These are phyloP conservation scores for Tyto alba DNA, from an alignment of 2,113 vertebrate species.

Conservation along the genomic window DNA sequence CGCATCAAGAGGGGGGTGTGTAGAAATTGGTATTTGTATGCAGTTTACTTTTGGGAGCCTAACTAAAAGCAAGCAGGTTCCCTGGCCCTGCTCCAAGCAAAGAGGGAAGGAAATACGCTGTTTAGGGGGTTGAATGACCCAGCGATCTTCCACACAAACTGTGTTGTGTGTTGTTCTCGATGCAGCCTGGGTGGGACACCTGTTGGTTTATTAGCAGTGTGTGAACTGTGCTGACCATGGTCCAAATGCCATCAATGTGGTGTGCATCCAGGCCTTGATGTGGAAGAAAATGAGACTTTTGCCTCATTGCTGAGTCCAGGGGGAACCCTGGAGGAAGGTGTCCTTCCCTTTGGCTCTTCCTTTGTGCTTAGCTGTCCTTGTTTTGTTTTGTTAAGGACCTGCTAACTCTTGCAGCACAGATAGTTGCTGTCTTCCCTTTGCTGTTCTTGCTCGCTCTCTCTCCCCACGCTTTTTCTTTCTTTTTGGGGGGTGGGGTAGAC, in stretches of 20 bases:
- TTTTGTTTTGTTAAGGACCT: not conserved
- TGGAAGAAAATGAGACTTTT: not conserved
- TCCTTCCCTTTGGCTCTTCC: not conserved
- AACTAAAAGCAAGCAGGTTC: not conserved
- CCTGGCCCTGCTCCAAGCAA: not conserved
- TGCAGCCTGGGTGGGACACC: not conserved
- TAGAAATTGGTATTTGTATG: rapidly evolving
- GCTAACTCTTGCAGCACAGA: not conserved
- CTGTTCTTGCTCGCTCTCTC: rapidly evolving
- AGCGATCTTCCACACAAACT: not conserved
- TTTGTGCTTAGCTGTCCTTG: not conserved
- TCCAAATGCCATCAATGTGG: not conserved
- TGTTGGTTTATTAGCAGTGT: not conserved
- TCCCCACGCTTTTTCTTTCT: rapidly evolving
- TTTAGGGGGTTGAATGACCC: not conserved
- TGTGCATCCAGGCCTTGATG: rapidly evolving
- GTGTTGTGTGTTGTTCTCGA: not conserved
- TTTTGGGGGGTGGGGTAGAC: not conserved
- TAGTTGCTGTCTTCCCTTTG: not conserved
- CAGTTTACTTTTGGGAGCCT: not conserved
- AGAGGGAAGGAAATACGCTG: not conserved
- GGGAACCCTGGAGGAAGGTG: not conserved
- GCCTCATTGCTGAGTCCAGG: not conserved
- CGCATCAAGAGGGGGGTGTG: not conserved
- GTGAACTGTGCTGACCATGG: rapidly evolving